Evolutionary conservation across 2,888 invertebrate species (phyloP).

Genomic region (Rotaria macrura): DNA sequence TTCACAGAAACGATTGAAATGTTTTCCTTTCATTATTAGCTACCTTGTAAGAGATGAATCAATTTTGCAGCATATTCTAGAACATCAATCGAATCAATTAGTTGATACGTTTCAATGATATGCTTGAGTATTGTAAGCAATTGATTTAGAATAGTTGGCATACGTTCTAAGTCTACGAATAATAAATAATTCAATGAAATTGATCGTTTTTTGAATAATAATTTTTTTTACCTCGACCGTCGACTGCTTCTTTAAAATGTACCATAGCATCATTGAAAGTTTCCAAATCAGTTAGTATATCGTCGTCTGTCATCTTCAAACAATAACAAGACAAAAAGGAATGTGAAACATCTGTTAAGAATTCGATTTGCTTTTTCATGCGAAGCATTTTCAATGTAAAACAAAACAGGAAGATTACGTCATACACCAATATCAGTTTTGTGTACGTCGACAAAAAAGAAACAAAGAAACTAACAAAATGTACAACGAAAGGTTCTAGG

Average conservation of each 20-base stretch:
- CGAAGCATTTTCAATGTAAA: too few relatives aligned
- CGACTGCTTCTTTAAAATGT: background rate
- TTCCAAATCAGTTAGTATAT: background rate
- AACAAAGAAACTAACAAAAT: too few relatives aligned
- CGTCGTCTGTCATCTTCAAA: background rate
- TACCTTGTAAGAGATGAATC: background rate
- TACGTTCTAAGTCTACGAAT: background rate
- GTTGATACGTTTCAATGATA: constrained; percentile 7
- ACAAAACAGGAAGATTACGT: too few relatives aligned
- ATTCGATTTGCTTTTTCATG: too few relatives aligned
- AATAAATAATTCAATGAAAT: background rate
- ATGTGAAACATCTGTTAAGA: too few relatives aligned
- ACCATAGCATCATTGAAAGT: background rate
- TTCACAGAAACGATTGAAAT: too few relatives aligned
- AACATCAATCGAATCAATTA: background rate
- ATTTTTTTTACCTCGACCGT: background rate
- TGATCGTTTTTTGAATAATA: background rate
- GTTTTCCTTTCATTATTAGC: background rate
- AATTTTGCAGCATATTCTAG: background rate
- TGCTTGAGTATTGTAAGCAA: background rate
- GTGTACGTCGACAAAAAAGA: too few relatives aligned
- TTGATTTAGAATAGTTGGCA: background rate
- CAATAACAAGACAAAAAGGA: background rate
- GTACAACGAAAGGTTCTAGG: too few relatives aligned
- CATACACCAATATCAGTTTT: too few relatives aligned